Conservation (phyloP, 2,797 vertebrate species). For the Mormyrus hasselquistii region DNA sequence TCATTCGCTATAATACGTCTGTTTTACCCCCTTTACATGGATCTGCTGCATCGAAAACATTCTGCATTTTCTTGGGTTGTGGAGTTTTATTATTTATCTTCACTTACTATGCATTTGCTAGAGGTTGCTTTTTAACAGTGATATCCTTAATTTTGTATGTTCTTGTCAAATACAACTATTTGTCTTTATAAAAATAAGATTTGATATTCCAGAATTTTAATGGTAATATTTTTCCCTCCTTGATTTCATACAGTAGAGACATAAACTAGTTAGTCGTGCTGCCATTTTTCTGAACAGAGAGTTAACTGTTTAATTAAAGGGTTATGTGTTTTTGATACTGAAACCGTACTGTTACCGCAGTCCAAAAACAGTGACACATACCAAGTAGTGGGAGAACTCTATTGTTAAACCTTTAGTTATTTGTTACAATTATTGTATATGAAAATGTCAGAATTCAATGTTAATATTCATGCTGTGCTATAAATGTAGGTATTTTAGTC, state of each 20-base stretch:
- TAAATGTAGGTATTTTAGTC: not conserved
- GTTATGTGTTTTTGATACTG: not conserved
- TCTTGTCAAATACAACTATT: not conserved
- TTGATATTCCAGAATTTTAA: not conserved
- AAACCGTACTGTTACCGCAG: not conserved
- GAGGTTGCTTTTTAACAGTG: not conserved
- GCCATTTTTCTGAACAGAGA: not conserved
- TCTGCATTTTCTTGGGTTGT: not conserved
- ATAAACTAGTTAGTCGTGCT: not conserved
- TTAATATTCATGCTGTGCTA: not conserved
- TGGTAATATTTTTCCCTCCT: not conserved
- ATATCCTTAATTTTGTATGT: not conserved
- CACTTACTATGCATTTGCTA: not conserved
- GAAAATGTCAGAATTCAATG: not conserved
- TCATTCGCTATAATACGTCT: not conserved
- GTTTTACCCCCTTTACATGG: not conserved
- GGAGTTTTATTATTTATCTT: not conserved
- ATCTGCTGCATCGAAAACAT: not conserved
- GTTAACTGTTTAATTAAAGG: not conserved
- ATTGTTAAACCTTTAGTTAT: not conserved
- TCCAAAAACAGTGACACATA: not conserved
- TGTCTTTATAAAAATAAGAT: not conserved
- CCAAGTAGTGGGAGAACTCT: not conserved
- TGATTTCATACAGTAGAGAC: not conserved
- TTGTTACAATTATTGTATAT: not conserved